These are phyloP conservation scores for Sinohyriopsis cumingii DNA, from an alignment of 2,888 invertebrate genomes.

Conservation along the genomic window DNA sequence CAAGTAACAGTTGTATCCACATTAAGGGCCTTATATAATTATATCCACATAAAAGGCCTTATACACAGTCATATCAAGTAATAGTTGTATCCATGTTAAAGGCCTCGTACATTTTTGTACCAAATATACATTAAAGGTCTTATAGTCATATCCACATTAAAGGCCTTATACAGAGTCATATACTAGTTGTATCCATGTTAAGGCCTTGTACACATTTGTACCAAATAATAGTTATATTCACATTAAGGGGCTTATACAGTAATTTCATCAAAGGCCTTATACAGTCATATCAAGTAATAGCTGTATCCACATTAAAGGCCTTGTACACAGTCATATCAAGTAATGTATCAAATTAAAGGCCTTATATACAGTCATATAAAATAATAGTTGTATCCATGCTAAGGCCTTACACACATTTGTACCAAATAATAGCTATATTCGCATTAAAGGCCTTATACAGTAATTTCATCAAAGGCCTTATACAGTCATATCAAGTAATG, in stretches of 20 bases:
- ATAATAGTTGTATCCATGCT: too few relatives aligned
- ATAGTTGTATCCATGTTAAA: background rate
- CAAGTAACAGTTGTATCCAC: conserved; percentile 7
- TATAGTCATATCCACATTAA: background rate
- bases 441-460: background rate
- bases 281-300: background rate
- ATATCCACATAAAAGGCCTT: background rate
- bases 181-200: background rate
- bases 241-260: too few relatives aligned
- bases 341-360: background rate
- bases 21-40: background rate
- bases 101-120: too few relatives aligned
- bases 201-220: too few relatives aligned
- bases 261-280: background rate
- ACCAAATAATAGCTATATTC: background rate
- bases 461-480: background rate
- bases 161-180: background rate
- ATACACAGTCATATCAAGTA: background rate
- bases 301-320: background rate
- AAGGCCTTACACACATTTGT: background rate
- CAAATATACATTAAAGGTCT: too few relatives aligned
- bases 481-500: too few relatives aligned
- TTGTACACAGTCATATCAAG: too few relatives aligned
- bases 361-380: background rate
- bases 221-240: conserved; percentile 9